A percentile compares a stretch with the other conserved stretches of the same genome.
These are phyloP conservation scores for Formica aserva DNA, from an alignment of 2,888 invertebrate species.

Conservation along the genomic window DNA sequence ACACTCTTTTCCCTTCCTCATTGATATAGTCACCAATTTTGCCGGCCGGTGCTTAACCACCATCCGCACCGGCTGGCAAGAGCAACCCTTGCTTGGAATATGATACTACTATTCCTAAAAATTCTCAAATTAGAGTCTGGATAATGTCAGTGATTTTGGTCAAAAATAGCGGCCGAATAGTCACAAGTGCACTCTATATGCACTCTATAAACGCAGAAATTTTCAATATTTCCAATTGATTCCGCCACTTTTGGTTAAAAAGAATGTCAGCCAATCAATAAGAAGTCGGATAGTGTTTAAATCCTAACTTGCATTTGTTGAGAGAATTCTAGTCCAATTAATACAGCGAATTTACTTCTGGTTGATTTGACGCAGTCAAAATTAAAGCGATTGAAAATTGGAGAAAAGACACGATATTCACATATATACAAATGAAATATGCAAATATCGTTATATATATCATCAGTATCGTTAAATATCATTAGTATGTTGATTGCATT, in stretches of 20 bases:
- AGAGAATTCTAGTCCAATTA: slow-evolving; percentile 64
- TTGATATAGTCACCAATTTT: slow-evolving; percentile 4
- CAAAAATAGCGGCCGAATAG: background rate
- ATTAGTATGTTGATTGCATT: background rate
- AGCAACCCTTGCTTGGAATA: slow-evolving; percentile 70
- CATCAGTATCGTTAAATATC: background rate
- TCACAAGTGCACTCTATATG: background rate
- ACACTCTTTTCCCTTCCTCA: slow-evolving; percentile 47
- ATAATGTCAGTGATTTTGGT: background rate
- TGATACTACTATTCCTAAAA: slow-evolving; percentile 72
- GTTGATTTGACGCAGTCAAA: slow-evolving; percentile 27
- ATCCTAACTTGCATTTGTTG: slow-evolving; percentile 57
- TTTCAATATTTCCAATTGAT: background rate
- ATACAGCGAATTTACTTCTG: slow-evolving; percentile 62
- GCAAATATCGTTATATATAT: background rate
- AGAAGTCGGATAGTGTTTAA: background rate
- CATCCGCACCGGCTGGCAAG: slow-evolving; percentile 9
- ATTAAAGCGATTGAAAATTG: slow-evolving; percentile 61
- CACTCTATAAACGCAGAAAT: background rate
- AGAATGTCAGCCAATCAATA: background rate
- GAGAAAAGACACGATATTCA: slow-evolving; percentile 32
- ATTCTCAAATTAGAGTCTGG: background rate
- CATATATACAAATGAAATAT: background rate
- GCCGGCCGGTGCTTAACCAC: background rate
- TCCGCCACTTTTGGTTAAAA: background rate